phyloP scores from a whole-genome alignment of 1,140 invertebrate genomes.

The Lepidurus arcticus region DNA sequence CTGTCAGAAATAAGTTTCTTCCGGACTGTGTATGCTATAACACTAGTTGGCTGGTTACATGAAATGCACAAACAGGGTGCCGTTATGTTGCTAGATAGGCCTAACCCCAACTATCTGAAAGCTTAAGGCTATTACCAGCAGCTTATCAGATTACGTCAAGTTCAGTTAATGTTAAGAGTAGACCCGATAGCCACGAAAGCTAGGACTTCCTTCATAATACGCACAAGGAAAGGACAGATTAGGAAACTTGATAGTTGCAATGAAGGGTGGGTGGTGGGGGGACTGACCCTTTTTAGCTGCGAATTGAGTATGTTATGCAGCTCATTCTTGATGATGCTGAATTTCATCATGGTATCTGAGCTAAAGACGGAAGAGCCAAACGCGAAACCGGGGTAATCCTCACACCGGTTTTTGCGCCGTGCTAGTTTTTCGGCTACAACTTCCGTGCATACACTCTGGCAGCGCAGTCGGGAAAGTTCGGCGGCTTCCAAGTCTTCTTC shows the following conservation, averaged over 20 bases:
- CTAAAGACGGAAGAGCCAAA: slow-evolving; percentile 88
- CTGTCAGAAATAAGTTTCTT: too few relatives aligned
- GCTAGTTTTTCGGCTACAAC: slow-evolving; percentile 76
- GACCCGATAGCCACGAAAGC: background rate
- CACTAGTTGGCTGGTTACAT: background rate
- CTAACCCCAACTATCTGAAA: background rate
- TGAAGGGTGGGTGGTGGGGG: background rate
- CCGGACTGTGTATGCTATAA: background rate
- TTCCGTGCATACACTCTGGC: slow-evolving; percentile 79
- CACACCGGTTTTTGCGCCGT: slow-evolving; percentile 65
- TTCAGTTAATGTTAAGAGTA: background rate
- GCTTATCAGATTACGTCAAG: slow-evolving; percentile 13
- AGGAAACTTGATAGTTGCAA: slow-evolving; percentile 2
- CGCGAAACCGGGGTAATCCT: slow-evolving; percentile 85
- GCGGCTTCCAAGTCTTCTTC: slow-evolving; percentile 58
- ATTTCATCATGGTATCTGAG: slow-evolving; percentile 96
- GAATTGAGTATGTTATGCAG: slow-evolving; percentile 95
- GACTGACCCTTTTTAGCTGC: slow-evolving; percentile 90
- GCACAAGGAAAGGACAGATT: background rate
- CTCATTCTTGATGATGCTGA: slow-evolving; percentile 92
- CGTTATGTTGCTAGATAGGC: background rate
- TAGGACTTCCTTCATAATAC: background rate
- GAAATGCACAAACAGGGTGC: background rate
- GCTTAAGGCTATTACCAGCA: background rate
- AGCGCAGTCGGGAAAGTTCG: slow-evolving; percentile 66